Conservation (phyloP, 2,113 vertebrate genomes). For the Cettia cetti region DNA sequence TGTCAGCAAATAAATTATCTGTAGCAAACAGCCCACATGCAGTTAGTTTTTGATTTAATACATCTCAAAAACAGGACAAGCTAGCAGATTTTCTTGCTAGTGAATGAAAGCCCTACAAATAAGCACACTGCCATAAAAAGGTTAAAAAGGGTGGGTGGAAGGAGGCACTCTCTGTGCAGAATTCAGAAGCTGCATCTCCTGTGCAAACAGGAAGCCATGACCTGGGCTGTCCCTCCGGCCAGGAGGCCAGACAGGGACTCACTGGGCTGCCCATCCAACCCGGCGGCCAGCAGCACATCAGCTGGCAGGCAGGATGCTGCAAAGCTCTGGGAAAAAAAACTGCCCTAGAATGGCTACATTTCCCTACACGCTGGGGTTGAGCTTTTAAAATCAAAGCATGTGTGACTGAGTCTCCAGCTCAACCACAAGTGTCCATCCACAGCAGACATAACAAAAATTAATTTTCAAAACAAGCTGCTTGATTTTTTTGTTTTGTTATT, state of each 20-base stretch:
- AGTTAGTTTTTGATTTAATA: neutral
- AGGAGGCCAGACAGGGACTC: neutral
- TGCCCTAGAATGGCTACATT: neutral
- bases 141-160: neutral
- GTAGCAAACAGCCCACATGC: neutral
- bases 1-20: neutral
- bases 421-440: too few relatives aligned
- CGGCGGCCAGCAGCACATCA: neutral
- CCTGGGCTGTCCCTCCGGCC: neutral
- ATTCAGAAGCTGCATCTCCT: neutral
- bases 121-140: neutral
- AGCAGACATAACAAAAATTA: neutral
- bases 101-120: neutral
- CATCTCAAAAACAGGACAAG: neutral
- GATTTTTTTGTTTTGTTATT: neutral
- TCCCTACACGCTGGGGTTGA: neutral
- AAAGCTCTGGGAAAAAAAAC: neutral
- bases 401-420: accelerated
- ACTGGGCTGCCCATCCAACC: neutral
- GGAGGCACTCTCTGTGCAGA: neutral
- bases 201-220: neutral
- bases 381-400: neutral
- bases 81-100: neutral
- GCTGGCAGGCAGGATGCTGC: neutral
- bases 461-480: neutral